These are phyloP conservation scores for Pipa parva DNA, from an alignment of 2,113 vertebrate genomes.

Conservation along the genomic window DNA sequence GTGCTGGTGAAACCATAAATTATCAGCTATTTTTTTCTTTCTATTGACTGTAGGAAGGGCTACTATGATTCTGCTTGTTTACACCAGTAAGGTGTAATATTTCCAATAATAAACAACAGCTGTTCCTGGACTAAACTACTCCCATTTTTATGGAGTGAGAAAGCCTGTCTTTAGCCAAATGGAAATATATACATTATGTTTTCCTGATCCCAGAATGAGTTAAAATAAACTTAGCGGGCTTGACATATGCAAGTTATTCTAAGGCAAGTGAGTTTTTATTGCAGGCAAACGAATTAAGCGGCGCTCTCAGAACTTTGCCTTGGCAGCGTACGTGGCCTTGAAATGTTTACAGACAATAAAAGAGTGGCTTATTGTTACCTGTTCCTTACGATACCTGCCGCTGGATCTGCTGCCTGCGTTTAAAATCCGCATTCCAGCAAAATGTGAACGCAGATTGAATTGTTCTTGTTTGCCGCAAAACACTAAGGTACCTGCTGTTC, in stretches of 20 bases:
- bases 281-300: background rate
- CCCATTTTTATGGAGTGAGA: background rate
- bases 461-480: background rate
- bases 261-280: background rate
- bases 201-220: background rate
- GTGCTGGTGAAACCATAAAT: slow-evolving; percentile 78
- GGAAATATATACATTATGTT: background rate
- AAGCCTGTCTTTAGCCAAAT: background rate
- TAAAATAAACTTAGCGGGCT: background rate
- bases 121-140: slow-evolving; percentile 29
- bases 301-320: background rate
- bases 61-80: slow-evolving; percentile 57
- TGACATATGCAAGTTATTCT: background rate
- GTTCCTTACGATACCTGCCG: slow-evolving; percentile 12
- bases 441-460: background rate
- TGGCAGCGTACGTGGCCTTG: slow-evolving; percentile 7
- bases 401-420: background rate
- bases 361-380: background rate
- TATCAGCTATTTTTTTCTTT: slow-evolving; percentile 60
- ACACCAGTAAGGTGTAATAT: slow-evolving; percentile 52
- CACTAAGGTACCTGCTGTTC: background rate
- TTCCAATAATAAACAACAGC: slow-evolving; percentile 44
- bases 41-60: slow-evolving; percentile 45
- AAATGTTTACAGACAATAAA: slow-evolving; percentile 31
- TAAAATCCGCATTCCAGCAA: background rate